Percentiles rank a stretch among this genome's conserved stretches.
Conservation (phyloP, 2,797 vertebrate genomes). For the Fundulus diaphanus region DNA sequence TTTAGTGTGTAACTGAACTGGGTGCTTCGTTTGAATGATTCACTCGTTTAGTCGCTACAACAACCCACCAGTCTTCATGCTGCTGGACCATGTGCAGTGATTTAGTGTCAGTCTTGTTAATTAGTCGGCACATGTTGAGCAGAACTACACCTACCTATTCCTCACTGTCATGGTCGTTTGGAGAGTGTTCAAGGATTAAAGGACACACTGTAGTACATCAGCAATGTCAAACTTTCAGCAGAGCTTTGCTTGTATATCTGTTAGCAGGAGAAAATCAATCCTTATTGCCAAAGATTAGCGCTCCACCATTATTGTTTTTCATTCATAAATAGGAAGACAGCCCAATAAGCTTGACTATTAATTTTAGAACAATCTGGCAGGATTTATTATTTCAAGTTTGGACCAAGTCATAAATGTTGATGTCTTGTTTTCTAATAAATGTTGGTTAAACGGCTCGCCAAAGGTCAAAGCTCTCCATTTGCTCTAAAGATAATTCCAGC, state of each 20-base stretch:
- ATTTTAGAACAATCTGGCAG: background rate
- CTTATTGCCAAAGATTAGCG: conserved; percentile 18
- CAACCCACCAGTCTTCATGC: too few relatives aligned
- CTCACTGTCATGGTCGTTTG: conserved; percentile 26
- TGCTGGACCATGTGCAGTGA: too few relatives aligned
- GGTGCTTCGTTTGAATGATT: too few relatives aligned
- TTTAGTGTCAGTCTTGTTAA: background rate
- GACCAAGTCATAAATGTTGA: conserved; percentile 9
- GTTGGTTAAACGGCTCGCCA: conserved; percentile 17
- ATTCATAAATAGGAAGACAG: conserved; percentile 47
- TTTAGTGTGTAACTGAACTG: too few relatives aligned
- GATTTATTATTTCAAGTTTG: conserved; percentile 5
- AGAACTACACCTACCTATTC: background rate
- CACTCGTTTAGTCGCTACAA: too few relatives aligned
- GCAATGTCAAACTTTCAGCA: background rate
- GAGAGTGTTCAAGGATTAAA: background rate
- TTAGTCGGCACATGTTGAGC: background rate
- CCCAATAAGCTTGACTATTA: background rate
- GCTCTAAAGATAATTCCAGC: conserved; percentile 18
- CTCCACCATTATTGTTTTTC: conserved; percentile 20
- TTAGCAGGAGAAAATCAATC: conserved; percentile 18
- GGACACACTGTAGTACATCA: conserved; percentile 16
- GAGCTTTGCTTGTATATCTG: conserved; percentile 19
- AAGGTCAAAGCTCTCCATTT: conserved; percentile 44
- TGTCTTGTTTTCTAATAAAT: conserved; percentile 4